A percentile compares a stretch with the other conserved stretches of the same genome.
Evolutionary conservation across 2,113 vertebrate species (phyloP).

Genomic region (Taxidea taxus): DNA sequence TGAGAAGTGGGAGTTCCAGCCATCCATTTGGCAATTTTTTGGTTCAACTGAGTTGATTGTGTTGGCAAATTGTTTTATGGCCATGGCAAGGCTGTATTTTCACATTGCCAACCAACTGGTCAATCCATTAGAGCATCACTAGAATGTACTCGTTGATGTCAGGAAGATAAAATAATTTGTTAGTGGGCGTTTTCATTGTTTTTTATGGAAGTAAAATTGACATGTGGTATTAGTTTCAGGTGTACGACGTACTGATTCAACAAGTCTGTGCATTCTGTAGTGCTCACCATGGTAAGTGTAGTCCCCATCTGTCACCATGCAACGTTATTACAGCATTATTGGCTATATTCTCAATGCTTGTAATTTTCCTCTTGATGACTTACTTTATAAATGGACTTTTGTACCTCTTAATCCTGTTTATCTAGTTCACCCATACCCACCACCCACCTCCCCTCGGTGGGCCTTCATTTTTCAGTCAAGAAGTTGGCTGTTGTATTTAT

Average conservation of each 20-base stretch:
- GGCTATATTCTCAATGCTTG: not conserved
- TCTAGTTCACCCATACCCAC: not conserved
- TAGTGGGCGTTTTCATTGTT: not conserved
- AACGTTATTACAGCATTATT: not conserved
- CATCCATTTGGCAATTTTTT: slow-evolving; percentile 11
- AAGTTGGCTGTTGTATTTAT: not conserved
- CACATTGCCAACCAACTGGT: slow-evolving; percentile 12
- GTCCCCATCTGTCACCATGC: not conserved
- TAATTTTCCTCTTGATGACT: not conserved
- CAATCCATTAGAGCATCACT: not conserved
- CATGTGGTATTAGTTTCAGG: not conserved
- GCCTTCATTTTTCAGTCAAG: not conserved
- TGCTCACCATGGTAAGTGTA: not conserved
- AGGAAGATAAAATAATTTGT: not conserved
- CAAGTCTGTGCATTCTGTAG: not conserved
- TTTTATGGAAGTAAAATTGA: not conserved
- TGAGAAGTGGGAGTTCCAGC: not conserved
- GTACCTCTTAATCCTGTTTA: not conserved
- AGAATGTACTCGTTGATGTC: not conserved
- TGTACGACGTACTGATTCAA: not conserved
- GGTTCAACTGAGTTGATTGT: slow-evolving; percentile 36
- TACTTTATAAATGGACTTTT: not conserved
- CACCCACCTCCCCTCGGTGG: not conserved
- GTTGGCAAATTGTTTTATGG: slow-evolving; percentile 51
- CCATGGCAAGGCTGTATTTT: not conserved